Percentiles rank a stretch among this genome's conserved stretches.
These are phyloP conservation scores for Volucella bombylans DNA, from an alignment of 2,888 invertebrate genomes.

Conservation along the genomic window DNA sequence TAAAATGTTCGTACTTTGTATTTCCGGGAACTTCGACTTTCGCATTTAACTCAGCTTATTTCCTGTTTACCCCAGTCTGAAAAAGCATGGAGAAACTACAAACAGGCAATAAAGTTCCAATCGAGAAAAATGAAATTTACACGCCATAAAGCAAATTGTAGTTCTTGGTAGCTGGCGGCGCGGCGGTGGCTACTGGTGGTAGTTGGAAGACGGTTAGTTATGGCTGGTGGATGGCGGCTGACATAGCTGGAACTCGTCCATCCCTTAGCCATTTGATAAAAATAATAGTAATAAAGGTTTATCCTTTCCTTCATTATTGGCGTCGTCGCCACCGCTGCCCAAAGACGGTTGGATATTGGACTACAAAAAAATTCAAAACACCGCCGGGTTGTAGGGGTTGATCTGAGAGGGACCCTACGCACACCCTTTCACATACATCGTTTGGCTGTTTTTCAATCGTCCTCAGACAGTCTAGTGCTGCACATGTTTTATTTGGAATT, in stretches of 20 bases:
- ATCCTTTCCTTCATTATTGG: constrained; percentile 55
- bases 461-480: background rate
- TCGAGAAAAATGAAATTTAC: constrained; percentile 74
- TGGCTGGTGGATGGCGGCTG: constrained; percentile 17
- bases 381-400: constrained; percentile 19
- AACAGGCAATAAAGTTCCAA: constrained; percentile 72
- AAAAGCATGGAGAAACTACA: constrained; percentile 57
- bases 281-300: constrained; percentile 70
- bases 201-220: background rate
- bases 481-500: too few relatives aligned
- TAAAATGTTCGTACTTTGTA: constrained; percentile 64
- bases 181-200: constrained; percentile 13
- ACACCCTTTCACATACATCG: constrained; percentile 55
- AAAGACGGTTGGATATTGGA: background rate
- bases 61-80: constrained; percentile 60
- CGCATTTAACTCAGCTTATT: constrained; percentile 71
- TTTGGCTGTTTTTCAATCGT: constrained; percentile 34
- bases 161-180: constrained; percentile 40
- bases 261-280: constrained; percentile 44
- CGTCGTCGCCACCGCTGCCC: constrained; percentile 25
- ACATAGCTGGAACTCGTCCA: constrained; percentile 33
- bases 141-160: constrained; percentile 72
- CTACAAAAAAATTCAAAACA: constrained; percentile 31
- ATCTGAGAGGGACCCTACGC: constrained; percentile 8
- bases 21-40: constrained; percentile 65